Percentiles rank a stretch among this genome's conserved stretches.
These are phyloP conservation scores for Tragelaphus scriptus DNA, from an alignment of 2,113 vertebrate genomes.

Conservation along the genomic window DNA sequence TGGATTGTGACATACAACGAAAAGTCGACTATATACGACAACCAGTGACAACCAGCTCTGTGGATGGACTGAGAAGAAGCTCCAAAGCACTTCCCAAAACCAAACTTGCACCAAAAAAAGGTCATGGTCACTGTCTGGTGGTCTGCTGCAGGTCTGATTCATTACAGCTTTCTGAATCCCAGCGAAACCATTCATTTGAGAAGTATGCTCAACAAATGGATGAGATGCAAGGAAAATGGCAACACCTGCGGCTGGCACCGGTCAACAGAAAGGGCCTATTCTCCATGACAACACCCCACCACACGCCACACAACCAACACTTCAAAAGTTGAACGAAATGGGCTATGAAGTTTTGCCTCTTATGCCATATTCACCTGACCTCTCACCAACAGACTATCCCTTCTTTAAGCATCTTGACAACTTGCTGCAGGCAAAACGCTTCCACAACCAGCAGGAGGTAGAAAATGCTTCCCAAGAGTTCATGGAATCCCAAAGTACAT, in stretches of 20 bases:
- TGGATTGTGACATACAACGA: not conserved
- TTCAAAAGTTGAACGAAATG: not conserved
- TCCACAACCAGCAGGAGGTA: not conserved
- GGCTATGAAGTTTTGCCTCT: not conserved
- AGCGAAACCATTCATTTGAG: not conserved
- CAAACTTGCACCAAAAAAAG: not conserved
- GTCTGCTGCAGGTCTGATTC: not conserved
- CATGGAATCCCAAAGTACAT: fast-evolving
- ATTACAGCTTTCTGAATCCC: not conserved
- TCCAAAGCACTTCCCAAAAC: not conserved
- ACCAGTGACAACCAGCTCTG: not conserved
- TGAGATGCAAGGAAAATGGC: not conserved
- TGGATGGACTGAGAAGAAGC: not conserved
- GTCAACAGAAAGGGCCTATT: not conserved
- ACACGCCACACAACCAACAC: not conserved
- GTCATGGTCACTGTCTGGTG: not conserved
- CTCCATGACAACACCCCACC: not conserved
- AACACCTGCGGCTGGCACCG: not conserved
- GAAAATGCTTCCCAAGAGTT: not conserved
- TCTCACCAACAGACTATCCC: not conserved
- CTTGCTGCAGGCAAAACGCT: not conserved
- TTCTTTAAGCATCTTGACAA: not conserved
- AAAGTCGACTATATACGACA: not conserved
- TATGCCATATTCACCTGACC: not conserved
- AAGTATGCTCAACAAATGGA: not conserved